Base-by-base conservation (phyloP, 1,140 invertebrate species). In the Apis laboriosa region DNA sequence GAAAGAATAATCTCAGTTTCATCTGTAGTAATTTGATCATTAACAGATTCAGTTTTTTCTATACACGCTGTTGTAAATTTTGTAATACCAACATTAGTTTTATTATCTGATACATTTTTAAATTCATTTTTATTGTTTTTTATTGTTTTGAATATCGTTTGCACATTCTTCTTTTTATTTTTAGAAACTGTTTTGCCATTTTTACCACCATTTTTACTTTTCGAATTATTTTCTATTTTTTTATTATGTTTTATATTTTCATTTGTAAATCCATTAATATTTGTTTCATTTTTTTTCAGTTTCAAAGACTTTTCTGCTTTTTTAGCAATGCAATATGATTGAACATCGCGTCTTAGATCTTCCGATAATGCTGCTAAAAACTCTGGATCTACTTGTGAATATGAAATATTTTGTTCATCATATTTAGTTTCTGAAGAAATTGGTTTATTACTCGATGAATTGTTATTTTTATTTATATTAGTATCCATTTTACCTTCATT, bases 321-420 rank as follows among this genome's bases (percentile, higher is more conserved):
- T 95, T 96, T 28, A 88, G 94, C 94, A 75, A 96, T 95, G 68
- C 91, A 94, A 76, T 94, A 94, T 70, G 86, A 82, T 86, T 92
- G 90, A 2, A 94, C 93, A 64, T 95, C 95, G 15, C 77, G 85
- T 73, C 63, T 86, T n/a, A 87, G 51, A 55, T 87, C 86, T 81
- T 94, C 92, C 43, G 95, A 94, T 77, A 96, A 91, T 49, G 94
- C 94, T 66, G 94, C 93, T 71, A 95, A 89, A 89, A 95, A 94
- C 55, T 93, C 93, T 24, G 92, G 90, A 92, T 95, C 94, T 68
- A 96, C 86, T 91, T 94, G 90, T 9, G 93, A 93, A 81, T 92
- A 92, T 61, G 90, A 92, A 76, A 93, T 66, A 88, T 92, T 88
- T 34, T 80, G 9, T 24, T 77, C 74, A 9, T 77, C 58, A n/a